A percentile compares a stretch with the other conserved stretches of the same genome.
phyloP scores from a whole-genome alignment of 2,888 invertebrate species.

The Dolichopus griseipennis region DNA sequence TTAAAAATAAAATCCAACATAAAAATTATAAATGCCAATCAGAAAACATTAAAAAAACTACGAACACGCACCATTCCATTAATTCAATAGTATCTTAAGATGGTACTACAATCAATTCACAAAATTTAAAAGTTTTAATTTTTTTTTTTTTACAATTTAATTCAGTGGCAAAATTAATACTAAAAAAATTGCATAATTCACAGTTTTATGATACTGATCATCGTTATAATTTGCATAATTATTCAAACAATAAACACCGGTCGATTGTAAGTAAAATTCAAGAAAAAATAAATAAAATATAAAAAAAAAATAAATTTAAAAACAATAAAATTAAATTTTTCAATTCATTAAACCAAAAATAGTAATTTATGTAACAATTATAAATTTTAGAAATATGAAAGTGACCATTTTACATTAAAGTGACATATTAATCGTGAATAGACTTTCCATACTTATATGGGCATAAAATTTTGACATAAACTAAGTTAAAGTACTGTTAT shows the following conservation, averaged over 20 bases:
- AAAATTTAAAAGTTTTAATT: too few species aligned
- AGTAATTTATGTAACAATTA: background rate
- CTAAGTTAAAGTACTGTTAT: too few species aligned
- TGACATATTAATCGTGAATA: too few species aligned
- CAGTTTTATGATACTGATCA: background rate
- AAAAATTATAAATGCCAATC: too few species aligned
- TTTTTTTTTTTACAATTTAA: background rate
- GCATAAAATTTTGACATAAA: too few species aligned
- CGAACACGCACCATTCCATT: background rate
- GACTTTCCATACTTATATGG: too few species aligned
- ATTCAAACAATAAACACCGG: background rate
- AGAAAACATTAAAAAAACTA: too few species aligned
- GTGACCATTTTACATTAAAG: too few species aligned
- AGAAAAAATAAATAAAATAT: background rate
- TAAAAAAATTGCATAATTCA: background rate
- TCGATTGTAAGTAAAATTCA: background rate
- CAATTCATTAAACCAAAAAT: background rate
- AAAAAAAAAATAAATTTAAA: slow-evolving; percentile 1
- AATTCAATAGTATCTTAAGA: too few species aligned
- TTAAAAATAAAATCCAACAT: too few species aligned
- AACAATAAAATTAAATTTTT: background rate
- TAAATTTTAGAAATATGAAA: too few species aligned
- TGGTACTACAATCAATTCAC: too few species aligned
- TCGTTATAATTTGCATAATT: slow-evolving; percentile 6
- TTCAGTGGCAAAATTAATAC: background rate